Conservation (phyloP, 1,140 invertebrate genomes). For the Lycorma delicatula region DNA sequence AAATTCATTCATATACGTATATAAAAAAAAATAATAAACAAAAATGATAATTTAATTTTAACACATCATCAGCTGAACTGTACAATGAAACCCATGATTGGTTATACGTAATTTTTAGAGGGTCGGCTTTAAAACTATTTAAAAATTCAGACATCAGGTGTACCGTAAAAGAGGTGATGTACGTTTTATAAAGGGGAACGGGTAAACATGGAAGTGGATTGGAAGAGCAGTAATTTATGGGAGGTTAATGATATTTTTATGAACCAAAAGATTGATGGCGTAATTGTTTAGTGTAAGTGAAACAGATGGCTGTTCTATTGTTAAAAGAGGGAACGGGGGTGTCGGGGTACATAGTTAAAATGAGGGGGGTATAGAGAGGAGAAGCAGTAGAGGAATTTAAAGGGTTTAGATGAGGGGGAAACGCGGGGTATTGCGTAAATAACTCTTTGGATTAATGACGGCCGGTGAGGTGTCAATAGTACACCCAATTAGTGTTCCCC, state of each 20-base stretch:
- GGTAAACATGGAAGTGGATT: too few species aligned
- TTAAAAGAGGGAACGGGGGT: neutral
- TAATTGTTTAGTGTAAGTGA: slow-evolving; percentile 4
- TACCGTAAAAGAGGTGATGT: too few species aligned
- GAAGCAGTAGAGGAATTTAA: neutral
- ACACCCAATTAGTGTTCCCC: slow-evolving; percentile 4
- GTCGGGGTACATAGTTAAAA: neutral
- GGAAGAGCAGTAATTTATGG: neutral
- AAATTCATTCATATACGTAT: too few species aligned
- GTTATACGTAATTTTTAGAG: too few species aligned
- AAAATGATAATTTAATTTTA: too few species aligned
- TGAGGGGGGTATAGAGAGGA: neutral
- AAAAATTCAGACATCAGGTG: too few species aligned
- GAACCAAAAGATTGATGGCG: neutral
- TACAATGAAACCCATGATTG: too few species aligned
- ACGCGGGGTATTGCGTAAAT: neutral
- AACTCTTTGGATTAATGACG: slow-evolving; percentile 7
- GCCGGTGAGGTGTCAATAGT: slow-evolving; percentile 3
- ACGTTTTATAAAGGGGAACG: too few species aligned
- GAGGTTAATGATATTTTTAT: slow-evolving; percentile 3
- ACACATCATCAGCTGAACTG: too few species aligned
- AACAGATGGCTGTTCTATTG: slow-evolving; percentile 4
- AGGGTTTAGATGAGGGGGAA: neutral
- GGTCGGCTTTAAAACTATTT: too few species aligned
- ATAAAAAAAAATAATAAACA: too few species aligned